Percentiles rank a stretch among this genome's conserved stretches.
Evolutionary conservation across 2,797 vertebrate genomes (phyloP).

Genomic region (Aerospiza tachiro): DNA sequence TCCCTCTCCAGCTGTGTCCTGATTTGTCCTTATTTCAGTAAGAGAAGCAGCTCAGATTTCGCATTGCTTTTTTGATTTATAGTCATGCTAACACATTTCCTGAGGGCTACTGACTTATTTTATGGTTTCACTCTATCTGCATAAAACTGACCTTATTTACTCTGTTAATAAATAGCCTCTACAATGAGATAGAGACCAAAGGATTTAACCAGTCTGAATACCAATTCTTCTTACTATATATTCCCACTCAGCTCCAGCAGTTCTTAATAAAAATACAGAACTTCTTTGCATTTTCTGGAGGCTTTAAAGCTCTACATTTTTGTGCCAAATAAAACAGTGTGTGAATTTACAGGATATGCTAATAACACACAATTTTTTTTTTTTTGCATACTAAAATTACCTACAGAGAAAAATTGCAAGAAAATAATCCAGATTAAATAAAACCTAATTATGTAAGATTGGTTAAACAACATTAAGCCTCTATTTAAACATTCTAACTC

Average conservation of each 20-base stretch:
- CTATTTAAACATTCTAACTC: neutral
- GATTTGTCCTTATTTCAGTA: neutral
- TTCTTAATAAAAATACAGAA: neutral
- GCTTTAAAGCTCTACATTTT: neutral
- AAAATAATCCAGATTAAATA: slow-evolving; percentile 26
- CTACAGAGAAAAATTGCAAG: neutral
- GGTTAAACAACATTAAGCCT: neutral
- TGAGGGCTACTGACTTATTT: slow-evolving; percentile 3
- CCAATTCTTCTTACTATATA: neutral
- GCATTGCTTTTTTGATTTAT: neutral
- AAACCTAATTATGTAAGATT: neutral
- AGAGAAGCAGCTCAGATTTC: neutral
- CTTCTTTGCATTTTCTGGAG: neutral
- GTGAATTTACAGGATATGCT: neutral
- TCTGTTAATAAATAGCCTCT: slow-evolving; percentile 35
- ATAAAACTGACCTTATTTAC: slow-evolving; percentile 25
- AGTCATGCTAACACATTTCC: slow-evolving; percentile 2
- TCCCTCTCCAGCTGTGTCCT: neutral
- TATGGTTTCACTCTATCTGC: slow-evolving; percentile 3
- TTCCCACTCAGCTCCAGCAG: neutral
- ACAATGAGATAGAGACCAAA: neutral
- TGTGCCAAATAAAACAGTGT: neutral
- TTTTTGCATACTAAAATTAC: neutral
- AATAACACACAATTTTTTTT: neutral
- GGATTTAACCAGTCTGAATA: neutral